Conservation (phyloP, 2,888 invertebrate genomes). For the Petrolisthes manimaculis region DNA sequence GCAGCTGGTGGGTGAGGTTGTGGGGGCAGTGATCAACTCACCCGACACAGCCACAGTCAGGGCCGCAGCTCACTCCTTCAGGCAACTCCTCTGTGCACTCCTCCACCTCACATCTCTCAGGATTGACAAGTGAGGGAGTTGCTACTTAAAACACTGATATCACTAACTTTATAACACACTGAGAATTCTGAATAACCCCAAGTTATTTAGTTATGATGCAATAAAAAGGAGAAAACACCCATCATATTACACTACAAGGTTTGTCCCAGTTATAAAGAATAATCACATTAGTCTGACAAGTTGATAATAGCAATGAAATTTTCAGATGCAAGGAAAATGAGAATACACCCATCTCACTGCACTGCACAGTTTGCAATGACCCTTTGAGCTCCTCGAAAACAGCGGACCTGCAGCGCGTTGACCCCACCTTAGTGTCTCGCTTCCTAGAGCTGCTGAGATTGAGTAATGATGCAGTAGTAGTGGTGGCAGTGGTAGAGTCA, state of each 20-base stretch:
- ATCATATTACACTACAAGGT: no score
- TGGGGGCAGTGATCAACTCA: constrained; percentile 38
- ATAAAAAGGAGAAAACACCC: no score
- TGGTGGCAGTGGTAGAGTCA: constrained; percentile 48
- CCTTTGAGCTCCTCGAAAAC: not conserved
- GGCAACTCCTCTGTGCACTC: constrained; percentile 54
- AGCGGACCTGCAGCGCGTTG: constrained; percentile 24
- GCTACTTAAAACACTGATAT: no score
- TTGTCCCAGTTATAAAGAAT: no score
- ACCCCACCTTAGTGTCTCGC: constrained; percentile 47
- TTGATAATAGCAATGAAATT: not conserved
- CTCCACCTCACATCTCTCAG: constrained; percentile 43
- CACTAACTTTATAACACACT: no score
- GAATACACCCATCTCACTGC: constrained; percentile 16
- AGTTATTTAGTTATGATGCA: no score
- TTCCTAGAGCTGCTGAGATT: constrained; percentile 40
- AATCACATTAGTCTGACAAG: no score
- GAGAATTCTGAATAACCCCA: no score
- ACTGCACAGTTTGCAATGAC: constrained; percentile 35
- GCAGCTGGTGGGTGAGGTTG: constrained; percentile 52
- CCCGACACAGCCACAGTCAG: constrained; percentile 23
- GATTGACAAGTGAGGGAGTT: constrained; percentile 5
- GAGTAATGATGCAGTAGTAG: constrained; percentile 20
- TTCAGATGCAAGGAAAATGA: constrained; percentile 27
- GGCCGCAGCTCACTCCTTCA: constrained; percentile 38